A percentile compares a stretch with the other conserved stretches of the same genome.
Conservation (phyloP, 2,888 invertebrate species). For the Machimus atricapillus region DNA sequence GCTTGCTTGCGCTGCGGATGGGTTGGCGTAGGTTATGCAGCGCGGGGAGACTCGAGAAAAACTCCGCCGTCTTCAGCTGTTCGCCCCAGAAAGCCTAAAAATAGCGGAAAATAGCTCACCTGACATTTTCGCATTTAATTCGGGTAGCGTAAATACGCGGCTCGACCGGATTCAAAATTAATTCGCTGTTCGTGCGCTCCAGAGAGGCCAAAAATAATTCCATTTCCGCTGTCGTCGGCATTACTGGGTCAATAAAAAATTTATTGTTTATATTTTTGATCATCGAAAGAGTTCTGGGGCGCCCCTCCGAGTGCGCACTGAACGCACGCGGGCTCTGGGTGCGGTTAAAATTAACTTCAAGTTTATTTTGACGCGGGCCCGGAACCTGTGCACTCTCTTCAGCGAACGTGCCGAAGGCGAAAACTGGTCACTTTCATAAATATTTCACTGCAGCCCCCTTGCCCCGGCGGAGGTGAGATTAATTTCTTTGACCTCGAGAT, state of each 20-base stretch:
- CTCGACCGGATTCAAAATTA: not conserved
- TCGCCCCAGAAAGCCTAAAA: not conserved
- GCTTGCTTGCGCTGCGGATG: not conserved
- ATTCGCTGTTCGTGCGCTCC: not conserved
- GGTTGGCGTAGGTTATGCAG: not conserved
- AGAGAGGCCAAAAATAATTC: not conserved
- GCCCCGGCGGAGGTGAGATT: not conserved
- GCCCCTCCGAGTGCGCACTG: not conserved
- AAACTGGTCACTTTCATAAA: not conserved
- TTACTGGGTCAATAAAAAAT: not conserved
- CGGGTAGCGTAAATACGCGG: not conserved
- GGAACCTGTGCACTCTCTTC: not conserved
- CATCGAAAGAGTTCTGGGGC: not conserved
- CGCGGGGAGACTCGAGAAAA: not conserved
- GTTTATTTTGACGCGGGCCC: not conserved
- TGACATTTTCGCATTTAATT: not conserved
- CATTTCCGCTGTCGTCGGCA: not conserved
- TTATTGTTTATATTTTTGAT: not conserved
- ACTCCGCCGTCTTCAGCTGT: not conserved
- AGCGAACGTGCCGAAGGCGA: not conserved
- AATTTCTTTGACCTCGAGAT: not conserved
- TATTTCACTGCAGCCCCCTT: not conserved
- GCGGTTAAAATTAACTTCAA: not conserved
- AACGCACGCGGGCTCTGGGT: not conserved
- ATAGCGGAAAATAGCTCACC: not conserved